Conservation (phyloP, 1,140 invertebrate genomes). For the Drosophila santomea region DNA sequence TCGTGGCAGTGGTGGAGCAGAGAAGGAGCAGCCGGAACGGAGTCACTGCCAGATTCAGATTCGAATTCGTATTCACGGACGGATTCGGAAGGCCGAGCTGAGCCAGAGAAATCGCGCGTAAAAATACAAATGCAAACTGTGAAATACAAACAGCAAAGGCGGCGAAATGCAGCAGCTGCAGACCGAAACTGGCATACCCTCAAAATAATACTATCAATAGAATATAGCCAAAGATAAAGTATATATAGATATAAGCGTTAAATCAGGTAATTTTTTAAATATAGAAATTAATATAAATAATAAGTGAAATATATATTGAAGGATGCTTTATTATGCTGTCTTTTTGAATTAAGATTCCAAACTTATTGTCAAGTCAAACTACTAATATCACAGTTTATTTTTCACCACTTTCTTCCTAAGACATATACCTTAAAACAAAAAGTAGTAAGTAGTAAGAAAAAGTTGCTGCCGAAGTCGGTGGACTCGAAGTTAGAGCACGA, state of each 20-base stretch:
- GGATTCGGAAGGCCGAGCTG: background rate
- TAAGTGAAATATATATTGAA: too few species aligned
- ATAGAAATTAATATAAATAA: too few species aligned
- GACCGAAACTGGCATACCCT: constrained; percentile 6
- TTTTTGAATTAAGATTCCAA: background rate
- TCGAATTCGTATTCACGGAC: constrained; percentile 11
- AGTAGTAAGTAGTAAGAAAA: background rate
- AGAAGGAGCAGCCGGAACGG: constrained; percentile 15
- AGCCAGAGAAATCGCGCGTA: constrained; percentile 57
- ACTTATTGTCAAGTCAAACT: too few species aligned
- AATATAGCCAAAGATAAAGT: too few species aligned
- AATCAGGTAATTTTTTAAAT: too few species aligned
- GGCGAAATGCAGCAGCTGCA: background rate
- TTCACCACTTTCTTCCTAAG: too few species aligned
- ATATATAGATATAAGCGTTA: too few species aligned
- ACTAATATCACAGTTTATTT: too few species aligned
- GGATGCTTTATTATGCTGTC: too few species aligned
- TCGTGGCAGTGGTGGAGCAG: background rate
- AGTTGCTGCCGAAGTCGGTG: constrained; percentile 32
- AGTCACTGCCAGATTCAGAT: constrained; percentile 24
- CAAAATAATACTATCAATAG: background rate
- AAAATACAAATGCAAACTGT: constrained; percentile 71
- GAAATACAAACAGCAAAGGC: constrained; percentile 15
- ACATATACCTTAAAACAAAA: background rate
- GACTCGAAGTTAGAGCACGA: constrained; percentile 45